Base-by-base conservation (phyloP, 2,797 vertebrate species). In the Spinus pinus region DNA sequence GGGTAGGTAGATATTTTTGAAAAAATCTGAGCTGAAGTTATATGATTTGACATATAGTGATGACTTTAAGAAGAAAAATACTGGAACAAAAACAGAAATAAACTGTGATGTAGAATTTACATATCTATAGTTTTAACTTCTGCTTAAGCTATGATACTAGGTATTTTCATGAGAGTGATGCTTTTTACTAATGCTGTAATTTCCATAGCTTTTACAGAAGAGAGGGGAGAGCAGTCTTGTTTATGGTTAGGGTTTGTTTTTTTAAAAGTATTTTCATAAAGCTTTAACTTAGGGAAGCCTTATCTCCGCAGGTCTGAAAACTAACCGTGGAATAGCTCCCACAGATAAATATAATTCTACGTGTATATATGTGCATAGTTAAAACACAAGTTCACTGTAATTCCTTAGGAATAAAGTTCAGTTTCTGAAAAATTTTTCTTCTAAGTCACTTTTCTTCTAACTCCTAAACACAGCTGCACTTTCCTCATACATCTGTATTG, bases 221-320 rank as follows among this genome's bases (percentile, higher is more conserved):
- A 30, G 8, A 3, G 5, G 12, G 3, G 4, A 70, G 14, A 47
- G 12, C 5, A 54, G 7, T 21, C 6, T 31, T 44, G 3, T 6
- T 64, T 3, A 15, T 20, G 1, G 12, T 65, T 24, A 35, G 1
- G 0, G 0, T n/a, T 10, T 7, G 1, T 4, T 18, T 51, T 42
- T 37, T 31, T 18, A 10, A 1, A 16, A 24, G 33, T 69, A 39
- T 79, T 75, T 3, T 8, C 10, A 35, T 69, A 21, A 12, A 35
- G 1, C 21, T 82, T 50, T 72, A 73, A 49, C 10, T 42, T 30
- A 14, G 25, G 8, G 30, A 88, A 74, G 10, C 50, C 4, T 53
- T 28, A 47, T 31, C 7, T 46, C 25, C 46, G 72, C 4, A 42
- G 4, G 62, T 30, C 14, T 73, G 35, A 84, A 92, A 80, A 79